Percentiles rank a stretch among this genome's conserved stretches.
Evolutionary conservation across 2,113 vertebrate genomes (phyloP).

Genomic region (Pseudopodoces humilis): DNA sequence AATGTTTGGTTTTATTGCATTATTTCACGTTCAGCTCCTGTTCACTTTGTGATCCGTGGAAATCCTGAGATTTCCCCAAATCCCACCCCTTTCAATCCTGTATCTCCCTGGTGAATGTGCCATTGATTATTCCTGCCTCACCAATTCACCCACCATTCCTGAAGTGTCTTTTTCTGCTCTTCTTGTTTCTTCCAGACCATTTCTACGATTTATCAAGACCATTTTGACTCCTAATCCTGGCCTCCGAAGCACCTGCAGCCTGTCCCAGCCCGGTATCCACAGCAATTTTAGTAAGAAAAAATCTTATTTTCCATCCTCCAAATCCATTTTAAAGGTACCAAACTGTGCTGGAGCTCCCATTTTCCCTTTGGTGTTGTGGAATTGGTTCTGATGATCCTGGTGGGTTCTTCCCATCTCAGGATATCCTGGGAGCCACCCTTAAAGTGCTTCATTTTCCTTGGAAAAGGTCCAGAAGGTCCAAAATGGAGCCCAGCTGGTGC

Average conservation of each 20-base stretch:
- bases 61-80: not conserved
- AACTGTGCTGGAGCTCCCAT: not conserved
- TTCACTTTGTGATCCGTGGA: not conserved
- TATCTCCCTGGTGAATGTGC: not conserved
- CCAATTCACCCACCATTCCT: not conserved
- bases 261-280: slow-evolving; percentile 16
- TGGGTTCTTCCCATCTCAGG: not conserved
- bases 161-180: not conserved
- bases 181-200: slow-evolving; percentile 49
- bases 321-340: not conserved
- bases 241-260: slow-evolving; percentile 33
- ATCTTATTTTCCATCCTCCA: not conserved
- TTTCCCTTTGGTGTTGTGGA: not conserved
- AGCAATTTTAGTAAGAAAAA: slow-evolving; percentile 51
- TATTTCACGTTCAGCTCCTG: not conserved
- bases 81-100: not conserved
- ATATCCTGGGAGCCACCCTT: not conserved
- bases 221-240: slow-evolving; percentile 58
- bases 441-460: not conserved
- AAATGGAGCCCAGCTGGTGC: not conserved
- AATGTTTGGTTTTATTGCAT: not conserved
- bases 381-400: not conserved
- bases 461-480: not conserved
- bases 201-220: slow-evolving; percentile 60
- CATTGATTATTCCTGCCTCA: not conserved